Evolutionary conservation across 2,797 vertebrate genomes (phyloP), one percentile per base, ranked within the genome.

Genomic region (Hydrocynus forskahlii): DNA sequence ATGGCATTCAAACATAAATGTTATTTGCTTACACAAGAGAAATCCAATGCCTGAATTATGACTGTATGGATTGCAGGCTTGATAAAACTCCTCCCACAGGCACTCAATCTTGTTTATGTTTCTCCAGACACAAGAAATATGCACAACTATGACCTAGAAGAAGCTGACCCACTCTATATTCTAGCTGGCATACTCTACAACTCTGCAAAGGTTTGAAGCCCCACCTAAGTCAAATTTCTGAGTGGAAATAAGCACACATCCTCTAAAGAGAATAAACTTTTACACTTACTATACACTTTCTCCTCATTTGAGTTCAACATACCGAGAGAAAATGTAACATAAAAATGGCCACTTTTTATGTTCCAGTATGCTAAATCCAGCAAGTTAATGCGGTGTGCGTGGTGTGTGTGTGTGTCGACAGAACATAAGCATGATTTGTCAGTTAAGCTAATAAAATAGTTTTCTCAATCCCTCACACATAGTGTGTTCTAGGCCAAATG

Each of bases 51-150:
- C 62, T 88, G 89, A 82, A 87, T 89, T 89, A 89, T 83, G 57
- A 54, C 76, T 83, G 59, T 70, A 79, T 80, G 90, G 86, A 71
- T 87, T 87, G 88, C 87, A 81, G 88, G 89, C 92, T 89, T 92
- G 92, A 93, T 92, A 88, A 91, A 87, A 76, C 81, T 85, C 82
- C 89, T 89, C 89, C 88, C 75, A 85, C 88, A 92, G 90, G 89
- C 87, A 67, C 85, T 83, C 78, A 35, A 85, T 90, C 89, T 91
- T 90, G 88, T 85, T 92, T 89, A 62, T 78, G 75, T 12, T 60
- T 29, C 64, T 89, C 86, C 86, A 91, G 89, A 89, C 89, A 78
- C 80, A 75, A 90, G 88, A 89, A 88, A 89, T 87, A 92, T 88
- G 89, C 88, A 81, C 87, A 81, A 57, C 72, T 84, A 86, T 45